Base-by-base conservation (phyloP, 2,797 vertebrate species). In the Spondyliosoma cantharus region DNA sequence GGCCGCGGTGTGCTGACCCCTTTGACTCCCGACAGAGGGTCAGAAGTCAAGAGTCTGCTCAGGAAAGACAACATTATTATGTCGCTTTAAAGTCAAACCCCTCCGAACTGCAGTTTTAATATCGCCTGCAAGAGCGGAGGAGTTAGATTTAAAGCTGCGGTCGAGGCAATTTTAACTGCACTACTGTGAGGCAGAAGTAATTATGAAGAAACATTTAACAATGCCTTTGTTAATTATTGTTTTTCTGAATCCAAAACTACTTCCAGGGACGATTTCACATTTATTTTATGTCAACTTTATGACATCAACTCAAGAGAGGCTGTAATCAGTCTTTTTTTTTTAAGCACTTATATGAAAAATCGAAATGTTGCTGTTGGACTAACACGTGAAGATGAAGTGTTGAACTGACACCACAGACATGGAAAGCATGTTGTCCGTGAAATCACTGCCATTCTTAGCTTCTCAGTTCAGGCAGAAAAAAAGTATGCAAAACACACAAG, bases 11-110 rank as follows among this genome's bases (percentile, higher is more conserved):
- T 45, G 57, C 65, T 81, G 82, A 87, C 81, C 88, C 81, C 53
- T 65, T 9, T 71, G 81, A 79, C 86, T 77, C 49, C 71, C 13
- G 48, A 32, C 65, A 65, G n/a, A 54, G 64, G 85, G 86, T 90
- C 85, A 85, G 58, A 85, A 65, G 81, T 90, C 83, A 89, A 65
- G 20, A 77, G 74, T 69, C 86, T 84, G 81, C 32, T 77, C 76
- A 77, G 82, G 71, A 88, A 85, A 76, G 60, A n/a, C 48, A 29
- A 27, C 54, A 5, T 74, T 60, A 84, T 69, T 42, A 48, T 15
- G 25, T 14, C 0, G 0, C 67, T 83, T 82, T 76, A 17, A 81
- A 82, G 59, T 77, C 48, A 16, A 82, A 43, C 37, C 8, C 3
- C 32, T 45, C 27, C 50, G 7, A 19, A 37, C 29, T 58, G 17